Evolutionary conservation across 2,888 invertebrate genomes (phyloP).

Genomic region (Neocrepidodera transversa): DNA sequence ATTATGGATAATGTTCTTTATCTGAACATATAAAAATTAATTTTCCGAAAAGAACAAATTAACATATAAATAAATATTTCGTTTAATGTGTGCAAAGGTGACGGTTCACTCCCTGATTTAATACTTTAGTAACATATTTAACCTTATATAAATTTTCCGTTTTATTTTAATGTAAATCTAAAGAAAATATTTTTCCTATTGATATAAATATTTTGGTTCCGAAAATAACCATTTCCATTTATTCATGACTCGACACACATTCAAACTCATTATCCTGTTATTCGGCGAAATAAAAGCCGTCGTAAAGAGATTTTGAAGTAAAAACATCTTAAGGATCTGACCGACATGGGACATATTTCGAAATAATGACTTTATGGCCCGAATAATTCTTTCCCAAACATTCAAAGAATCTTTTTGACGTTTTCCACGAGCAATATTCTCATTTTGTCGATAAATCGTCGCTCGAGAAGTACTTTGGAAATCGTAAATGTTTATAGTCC

Average conservation of each 20-base stretch:
- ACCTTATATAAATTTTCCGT: no score
- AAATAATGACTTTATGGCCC: constrained; percentile 17
- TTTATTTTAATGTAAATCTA: no score
- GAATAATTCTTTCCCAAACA: constrained; percentile 24
- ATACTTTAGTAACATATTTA: no score
- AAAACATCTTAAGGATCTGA: constrained; percentile 8
- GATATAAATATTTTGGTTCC: no score
- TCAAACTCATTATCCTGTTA: constrained; percentile 20
- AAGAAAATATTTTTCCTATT: no score
- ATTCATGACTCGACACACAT: constrained; percentile 17
- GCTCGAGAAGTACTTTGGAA: neutral
- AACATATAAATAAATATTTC: no score
- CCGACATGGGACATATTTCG: constrained; percentile 13
- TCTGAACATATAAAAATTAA: no score
- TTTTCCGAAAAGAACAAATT: no score
- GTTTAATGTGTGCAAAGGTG: no score
- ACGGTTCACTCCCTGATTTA: no score
- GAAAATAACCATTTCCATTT: no score
- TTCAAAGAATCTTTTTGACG: constrained; percentile 23
- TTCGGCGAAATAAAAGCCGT: constrained; percentile 22
- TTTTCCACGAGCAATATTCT: constrained; percentile 22
- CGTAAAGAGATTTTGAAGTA: constrained; percentile 14
- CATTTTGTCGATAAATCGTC: constrained; percentile 3
- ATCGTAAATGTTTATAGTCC: constrained; percentile 1
- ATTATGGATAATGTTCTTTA: no score